phyloP scores from a whole-genome alignment of 2,888 invertebrate genomes.

The Metalampra italica region DNA sequence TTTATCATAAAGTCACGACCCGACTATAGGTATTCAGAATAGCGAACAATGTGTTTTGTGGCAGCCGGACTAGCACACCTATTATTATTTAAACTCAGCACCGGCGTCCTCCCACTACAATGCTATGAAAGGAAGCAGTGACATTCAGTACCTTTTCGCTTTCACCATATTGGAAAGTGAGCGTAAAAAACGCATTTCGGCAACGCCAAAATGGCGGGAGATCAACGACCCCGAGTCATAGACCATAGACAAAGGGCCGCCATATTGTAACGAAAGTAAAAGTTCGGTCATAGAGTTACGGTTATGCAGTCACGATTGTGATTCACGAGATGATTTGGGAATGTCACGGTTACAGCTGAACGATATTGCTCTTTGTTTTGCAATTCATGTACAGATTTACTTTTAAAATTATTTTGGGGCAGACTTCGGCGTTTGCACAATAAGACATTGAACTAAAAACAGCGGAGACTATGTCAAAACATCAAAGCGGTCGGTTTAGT shows the following conservation, averaged over 20 bases:
- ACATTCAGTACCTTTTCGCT: constrained; percentile 75
- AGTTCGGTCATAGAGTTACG: constrained; percentile 41
- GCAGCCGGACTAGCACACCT: constrained; percentile 40
- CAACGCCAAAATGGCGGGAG: constrained; percentile 65
- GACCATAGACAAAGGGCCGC: constrained; percentile 68
- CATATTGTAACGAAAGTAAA: constrained; percentile 70
- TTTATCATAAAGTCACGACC: constrained; percentile 14
- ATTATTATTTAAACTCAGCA: constrained; percentile 59
- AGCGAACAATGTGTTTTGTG: constrained; percentile 52
- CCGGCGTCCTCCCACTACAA: constrained; percentile 67
- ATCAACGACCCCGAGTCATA: constrained; percentile 65
- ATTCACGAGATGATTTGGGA: constrained; percentile 70
- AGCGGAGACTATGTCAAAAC: constrained; percentile 1
- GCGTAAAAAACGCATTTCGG: constrained; percentile 77
- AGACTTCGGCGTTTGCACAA: constrained; percentile 31
- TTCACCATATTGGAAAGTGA: constrained; percentile 78
- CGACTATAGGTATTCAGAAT: constrained; percentile 31
- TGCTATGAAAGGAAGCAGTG: constrained; percentile 73
- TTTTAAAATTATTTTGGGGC: constrained; percentile 32
- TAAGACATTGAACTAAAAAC: constrained; percentile 25
- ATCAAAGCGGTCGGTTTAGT: neutral
- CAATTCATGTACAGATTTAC: constrained; percentile 31
- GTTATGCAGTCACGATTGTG: constrained; percentile 57
- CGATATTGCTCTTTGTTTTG: constrained; percentile 44
- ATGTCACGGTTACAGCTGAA: constrained; percentile 67